Percentiles rank a stretch among this genome's conserved stretches.
Conservation (phyloP, 1,140 invertebrate species). For the Drosophila virilis region DNA sequence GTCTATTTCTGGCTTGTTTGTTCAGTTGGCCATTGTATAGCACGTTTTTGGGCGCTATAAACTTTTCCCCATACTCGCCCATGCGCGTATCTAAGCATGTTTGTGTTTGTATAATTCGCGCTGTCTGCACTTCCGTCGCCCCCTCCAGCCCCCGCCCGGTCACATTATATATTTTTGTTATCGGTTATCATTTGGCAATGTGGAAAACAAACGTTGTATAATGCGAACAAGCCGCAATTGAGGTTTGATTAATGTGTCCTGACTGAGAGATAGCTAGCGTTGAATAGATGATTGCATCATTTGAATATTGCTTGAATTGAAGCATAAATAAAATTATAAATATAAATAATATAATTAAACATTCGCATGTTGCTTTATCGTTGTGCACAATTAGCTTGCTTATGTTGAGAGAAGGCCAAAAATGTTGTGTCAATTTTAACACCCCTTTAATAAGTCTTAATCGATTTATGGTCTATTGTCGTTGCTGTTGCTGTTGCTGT, state of each 20-base stretch:
- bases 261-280: slow-evolving; percentile 3
- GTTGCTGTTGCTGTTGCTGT: background rate
- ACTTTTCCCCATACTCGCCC: background rate
- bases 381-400: too few species aligned
- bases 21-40: slow-evolving; percentile 13
- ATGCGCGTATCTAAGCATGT: background rate
- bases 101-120: slow-evolving; percentile 3
- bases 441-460: slow-evolving; percentile 23
- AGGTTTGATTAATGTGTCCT: slow-evolving; percentile 37
- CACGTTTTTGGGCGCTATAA: slow-evolving; percentile 12
- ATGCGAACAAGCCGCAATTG: slow-evolving; percentile 29
- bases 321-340: background rate
- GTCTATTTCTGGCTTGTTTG: slow-evolving; percentile 32
- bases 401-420: too few species aligned
- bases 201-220: slow-evolving; percentile 8
- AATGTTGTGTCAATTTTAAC: slow-evolving; percentile 41
- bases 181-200: slow-evolving; percentile 36
- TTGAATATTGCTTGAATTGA: background rate
- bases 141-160: background rate
- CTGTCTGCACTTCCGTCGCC: slow-evolving; percentile 30
- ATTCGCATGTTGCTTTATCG: background rate
- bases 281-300: slow-evolving; percentile 13
- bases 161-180: slow-evolving; percentile 44
- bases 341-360: background rate
- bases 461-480: slow-evolving; percentile 22